phyloP scores from a whole-genome alignment of 37 sponge, comb jelly and placozoan genomes.

The Diacarnus erythraeanus region DNA sequence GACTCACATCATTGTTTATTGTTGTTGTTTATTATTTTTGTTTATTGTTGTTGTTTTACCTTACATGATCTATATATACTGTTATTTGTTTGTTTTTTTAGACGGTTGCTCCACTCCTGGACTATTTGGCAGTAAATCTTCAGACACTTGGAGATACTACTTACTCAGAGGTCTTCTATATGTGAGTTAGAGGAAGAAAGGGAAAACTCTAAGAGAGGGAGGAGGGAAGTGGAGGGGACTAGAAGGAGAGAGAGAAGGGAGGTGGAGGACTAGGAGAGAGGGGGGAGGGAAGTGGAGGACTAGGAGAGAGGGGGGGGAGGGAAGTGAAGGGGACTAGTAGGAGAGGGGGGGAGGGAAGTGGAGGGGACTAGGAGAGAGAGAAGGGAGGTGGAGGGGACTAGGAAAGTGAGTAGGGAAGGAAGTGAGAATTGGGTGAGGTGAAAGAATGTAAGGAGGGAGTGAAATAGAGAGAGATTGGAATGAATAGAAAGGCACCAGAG shows the following conservation, averaged over 20 bases:
- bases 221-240: background rate
- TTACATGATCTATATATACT: background rate
- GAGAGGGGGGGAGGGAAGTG: background rate
- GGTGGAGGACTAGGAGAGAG: background rate
- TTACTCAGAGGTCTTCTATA: conserved; percentile 21
- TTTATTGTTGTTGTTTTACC: background rate
- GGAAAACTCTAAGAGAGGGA: background rate
- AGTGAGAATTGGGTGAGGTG: background rate
- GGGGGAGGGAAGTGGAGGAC: background rate
- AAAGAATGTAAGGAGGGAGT: background rate
- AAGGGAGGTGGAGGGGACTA: background rate
- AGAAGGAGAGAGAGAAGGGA: background rate
- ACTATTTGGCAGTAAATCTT: conserved; percentile 41
- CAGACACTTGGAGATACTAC: conserved; percentile 31
- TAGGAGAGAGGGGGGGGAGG: background rate
- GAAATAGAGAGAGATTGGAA: background rate
- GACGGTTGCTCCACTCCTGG: conserved; percentile 27
- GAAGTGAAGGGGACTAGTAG: background rate
- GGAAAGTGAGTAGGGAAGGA: background rate
- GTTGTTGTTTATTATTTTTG: too few species aligned
- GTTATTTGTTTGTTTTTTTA: conserved; percentile 6
- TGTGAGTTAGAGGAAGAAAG: conserved; percentile 10
- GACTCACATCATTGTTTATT: background rate
- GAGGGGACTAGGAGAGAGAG: background rate
- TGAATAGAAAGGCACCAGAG: too few species aligned